These are phyloP conservation scores for Perizoma flavofasciatum DNA, from an alignment of 2,888 invertebrate genomes.

Conservation along the genomic window DNA sequence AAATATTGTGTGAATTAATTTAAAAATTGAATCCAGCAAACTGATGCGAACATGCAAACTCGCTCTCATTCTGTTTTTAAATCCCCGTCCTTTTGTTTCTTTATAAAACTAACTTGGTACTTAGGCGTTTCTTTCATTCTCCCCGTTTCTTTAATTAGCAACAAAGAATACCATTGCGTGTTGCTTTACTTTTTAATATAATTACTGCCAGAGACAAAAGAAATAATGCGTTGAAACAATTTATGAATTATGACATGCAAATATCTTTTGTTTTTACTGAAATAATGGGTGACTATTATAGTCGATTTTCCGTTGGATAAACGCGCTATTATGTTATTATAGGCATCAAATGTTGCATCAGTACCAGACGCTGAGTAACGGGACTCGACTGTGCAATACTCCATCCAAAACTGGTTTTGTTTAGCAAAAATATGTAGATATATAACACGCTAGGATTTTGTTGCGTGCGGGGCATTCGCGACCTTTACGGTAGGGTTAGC, in stretches of 20 bases:
- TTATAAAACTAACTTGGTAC: constrained; percentile 78
- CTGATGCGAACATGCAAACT: constrained; percentile 74
- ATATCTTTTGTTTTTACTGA: constrained; percentile 51
- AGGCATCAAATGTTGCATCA: constrained; percentile 79
- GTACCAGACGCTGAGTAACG: constrained; percentile 70
- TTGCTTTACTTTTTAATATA: constrained; percentile 79
- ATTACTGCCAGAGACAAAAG: constrained; percentile 77
- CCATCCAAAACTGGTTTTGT: constrained; percentile 70
- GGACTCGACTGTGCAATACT: constrained; percentile 70
- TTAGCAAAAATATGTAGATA: constrained; percentile 63
- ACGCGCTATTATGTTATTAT: constrained; percentile 79
- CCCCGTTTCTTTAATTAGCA: constrained; percentile 79
- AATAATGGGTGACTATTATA: constrained; percentile 46
- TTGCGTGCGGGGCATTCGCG: constrained; percentile 68
- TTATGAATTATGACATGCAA: constrained; percentile 70
- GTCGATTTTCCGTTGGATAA: constrained; percentile 49
- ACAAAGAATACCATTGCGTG: constrained; percentile 80
- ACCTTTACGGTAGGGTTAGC: constrained; percentile 67
- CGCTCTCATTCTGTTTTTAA: constrained; percentile 71
- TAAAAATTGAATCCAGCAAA: constrained; percentile 67
- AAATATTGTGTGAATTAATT: constrained; percentile 52
- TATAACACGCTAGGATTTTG: constrained; percentile 48
- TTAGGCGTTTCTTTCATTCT: constrained; percentile 76
- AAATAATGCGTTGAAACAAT: constrained; percentile 65
- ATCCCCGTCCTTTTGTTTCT: constrained; percentile 69